phyloP scores from a whole-genome alignment of 2,113 vertebrate genomes.

The Gorsachius goisagi region DNA sequence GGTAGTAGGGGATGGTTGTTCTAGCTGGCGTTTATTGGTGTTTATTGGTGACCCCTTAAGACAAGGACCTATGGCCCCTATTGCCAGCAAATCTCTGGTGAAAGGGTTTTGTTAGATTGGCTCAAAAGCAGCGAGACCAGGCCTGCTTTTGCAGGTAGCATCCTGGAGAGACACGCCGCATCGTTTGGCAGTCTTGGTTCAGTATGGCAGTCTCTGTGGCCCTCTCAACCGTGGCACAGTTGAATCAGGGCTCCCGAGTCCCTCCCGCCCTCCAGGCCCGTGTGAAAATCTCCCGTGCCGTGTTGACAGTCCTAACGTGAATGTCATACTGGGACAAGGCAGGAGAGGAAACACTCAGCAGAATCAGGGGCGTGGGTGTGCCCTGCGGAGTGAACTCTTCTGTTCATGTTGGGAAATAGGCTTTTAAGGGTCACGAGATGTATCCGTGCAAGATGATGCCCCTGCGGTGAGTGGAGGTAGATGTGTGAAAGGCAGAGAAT shows the following conservation, averaged over 20 bases:
- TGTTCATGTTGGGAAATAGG: not conserved
- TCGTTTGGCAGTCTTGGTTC: not conserved
- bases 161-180: not conserved
- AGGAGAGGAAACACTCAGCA: not conserved
- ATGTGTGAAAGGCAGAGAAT: not conserved
- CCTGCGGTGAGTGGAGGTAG: not conserved
- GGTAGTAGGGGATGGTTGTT: not conserved
- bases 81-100: not conserved
- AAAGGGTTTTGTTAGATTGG: not conserved
- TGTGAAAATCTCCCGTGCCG: not conserved
- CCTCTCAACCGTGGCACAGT: not conserved
- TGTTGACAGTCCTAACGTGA: not conserved
- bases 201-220: not conserved
- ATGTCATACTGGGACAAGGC: not conserved
- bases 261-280: not conserved
- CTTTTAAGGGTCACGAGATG: not conserved
- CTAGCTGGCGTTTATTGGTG: not conserved
- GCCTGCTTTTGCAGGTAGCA: not conserved
- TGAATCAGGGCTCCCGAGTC: not conserved
- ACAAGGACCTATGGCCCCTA: not conserved
- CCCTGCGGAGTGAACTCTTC: not conserved
- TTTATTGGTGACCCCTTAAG: not conserved
- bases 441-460: not conserved
- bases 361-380: not conserved
- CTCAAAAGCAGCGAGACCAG: not conserved